These are phyloP conservation scores for Xenentodon cancila DNA, from an alignment of 2,797 vertebrate species.

Conservation along the genomic window DNA sequence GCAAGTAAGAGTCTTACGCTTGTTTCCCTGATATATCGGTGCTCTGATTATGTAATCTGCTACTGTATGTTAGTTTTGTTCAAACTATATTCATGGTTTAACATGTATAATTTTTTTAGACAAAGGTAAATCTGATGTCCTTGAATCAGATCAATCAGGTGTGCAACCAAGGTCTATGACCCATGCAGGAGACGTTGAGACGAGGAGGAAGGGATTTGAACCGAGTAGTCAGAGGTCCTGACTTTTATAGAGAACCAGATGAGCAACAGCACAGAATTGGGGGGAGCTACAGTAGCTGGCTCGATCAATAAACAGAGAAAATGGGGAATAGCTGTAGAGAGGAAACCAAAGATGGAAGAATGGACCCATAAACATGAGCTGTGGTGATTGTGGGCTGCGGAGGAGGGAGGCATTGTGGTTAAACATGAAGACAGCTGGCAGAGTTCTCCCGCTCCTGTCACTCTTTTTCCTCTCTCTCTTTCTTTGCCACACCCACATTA, in stretches of 20 bases:
- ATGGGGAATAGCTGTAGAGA: neutral
- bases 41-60: too few relatives aligned
- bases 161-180: too few relatives aligned
- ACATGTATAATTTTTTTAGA: too few relatives aligned
- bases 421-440: conserved; percentile 27
- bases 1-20: too few relatives aligned
- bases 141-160: too few relatives aligned
- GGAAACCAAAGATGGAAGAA: conserved; percentile 14
- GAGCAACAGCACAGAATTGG: conserved; percentile 24
- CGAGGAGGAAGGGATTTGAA: too few relatives aligned
- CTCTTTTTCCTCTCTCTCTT: conserved; percentile 22
- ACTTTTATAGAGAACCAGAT: conserved; percentile 38
- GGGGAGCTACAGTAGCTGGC: conserved; percentile 31
- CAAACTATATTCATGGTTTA: too few relatives aligned
- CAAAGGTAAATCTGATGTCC: too few relatives aligned
- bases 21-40: too few relatives aligned
- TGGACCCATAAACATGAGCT: conserved; percentile 56
- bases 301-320: conserved; percentile 44
- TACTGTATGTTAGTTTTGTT: too few relatives aligned
- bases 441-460: conserved; percentile 33
- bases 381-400: conserved; percentile 38
- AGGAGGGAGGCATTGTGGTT: conserved; percentile 33
- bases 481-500: conserved; percentile 62
- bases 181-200: too few relatives aligned
- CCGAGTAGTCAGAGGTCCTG: conserved; percentile 34